Base-by-base conservation (phyloP, 2,888 invertebrate genomes). In the Ormyrus rosae region DNA sequence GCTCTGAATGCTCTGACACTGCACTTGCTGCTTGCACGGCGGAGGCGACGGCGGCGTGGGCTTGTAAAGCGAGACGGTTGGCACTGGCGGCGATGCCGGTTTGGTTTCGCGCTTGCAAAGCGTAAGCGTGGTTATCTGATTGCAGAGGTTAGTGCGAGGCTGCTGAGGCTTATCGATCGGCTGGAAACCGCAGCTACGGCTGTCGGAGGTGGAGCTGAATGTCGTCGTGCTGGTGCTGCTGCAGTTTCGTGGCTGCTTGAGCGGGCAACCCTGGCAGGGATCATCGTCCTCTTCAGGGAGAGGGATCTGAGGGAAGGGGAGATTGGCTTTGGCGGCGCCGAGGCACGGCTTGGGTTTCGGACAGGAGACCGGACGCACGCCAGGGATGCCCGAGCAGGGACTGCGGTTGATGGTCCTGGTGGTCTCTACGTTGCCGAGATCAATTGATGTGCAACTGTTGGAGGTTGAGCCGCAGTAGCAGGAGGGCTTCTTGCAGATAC, bases 221-320 rank as follows among this genome's bases (percentile, higher is more conserved):
- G 34, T 75, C 10, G 70, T 83, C 8, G 81, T 76, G 7, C 55
- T 74, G 74, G 78, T 60, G 70, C 10, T 79, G 68, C 56, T 69
- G 45, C 68, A 48, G 11, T 10, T 67, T 34, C 3, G 34, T 4
- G 34, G 34, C 46, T 67, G 51, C 50, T 34, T 65, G 6, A 78
- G 63, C 0, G 86, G 84, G 74, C 86, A 85, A 8, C 68, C 76
- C 13, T 81, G 67, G 81, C 86, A 86, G 13, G 83, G 81, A 46
- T 70, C 64, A 8, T 83, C 74, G 4, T 86, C 83, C 50, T 88
- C 74, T 79, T 83, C 79, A 4, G 90, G 89, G 3, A 90, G 70
- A 2, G 90, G 90, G 60, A 90, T 90, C 56, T 90, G 89, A 0
- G 90, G 90, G 70, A 87, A 91, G 0, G 90, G 90, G 2, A 89